These are phyloP conservation scores for Urocyon cinereoargenteus DNA, from an alignment of 2,797 vertebrate species.

Conservation along the genomic window DNA sequence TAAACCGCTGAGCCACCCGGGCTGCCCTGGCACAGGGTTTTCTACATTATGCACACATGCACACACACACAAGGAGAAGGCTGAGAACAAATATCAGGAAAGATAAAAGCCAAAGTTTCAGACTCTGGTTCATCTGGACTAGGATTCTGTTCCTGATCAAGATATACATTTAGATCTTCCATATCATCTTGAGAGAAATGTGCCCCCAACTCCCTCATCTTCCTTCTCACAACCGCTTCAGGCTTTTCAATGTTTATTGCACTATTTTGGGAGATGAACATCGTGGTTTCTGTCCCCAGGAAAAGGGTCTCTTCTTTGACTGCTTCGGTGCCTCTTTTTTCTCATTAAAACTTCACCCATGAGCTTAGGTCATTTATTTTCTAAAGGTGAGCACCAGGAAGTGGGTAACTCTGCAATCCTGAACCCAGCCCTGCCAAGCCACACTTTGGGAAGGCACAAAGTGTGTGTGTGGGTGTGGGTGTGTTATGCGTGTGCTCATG, in stretches of 20 bases:
- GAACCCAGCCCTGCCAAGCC: slow-evolving; percentile 8
- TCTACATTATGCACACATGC: neutral
- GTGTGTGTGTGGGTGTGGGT: neutral
- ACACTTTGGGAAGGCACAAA: neutral
- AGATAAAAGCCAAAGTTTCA: slow-evolving; percentile 21
- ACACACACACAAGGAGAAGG: neutral
- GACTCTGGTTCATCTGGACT: neutral
- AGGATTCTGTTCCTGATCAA: slow-evolving; percentile 19
- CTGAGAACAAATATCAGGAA: slow-evolving; percentile 5
- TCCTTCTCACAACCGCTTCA: slow-evolving; percentile 46
- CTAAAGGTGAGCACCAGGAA: slow-evolving; percentile 5
- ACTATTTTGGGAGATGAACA: slow-evolving; percentile 49
- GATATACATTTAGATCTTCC: slow-evolving; percentile 15
- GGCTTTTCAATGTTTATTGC: slow-evolving; percentile 52
- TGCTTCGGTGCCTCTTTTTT: slow-evolving; percentile 19
- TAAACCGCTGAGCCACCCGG: no score
- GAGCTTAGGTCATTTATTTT: slow-evolving; percentile 56
- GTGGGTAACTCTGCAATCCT: slow-evolving; percentile 50
- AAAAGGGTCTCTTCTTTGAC: slow-evolving; percentile 46
- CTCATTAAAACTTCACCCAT: slow-evolving; percentile 45
- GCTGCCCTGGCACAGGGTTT: neutral
- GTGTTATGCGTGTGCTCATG: neutral
- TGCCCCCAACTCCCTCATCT: neutral
- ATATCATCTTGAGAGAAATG: slow-evolving; percentile 44
- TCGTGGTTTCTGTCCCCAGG: slow-evolving; percentile 52